Evolutionary conservation across 2,888 invertebrate genomes (phyloP), one percentile per base, ranked within the genome.

Genomic region (Phyllotreta striolata): DNA sequence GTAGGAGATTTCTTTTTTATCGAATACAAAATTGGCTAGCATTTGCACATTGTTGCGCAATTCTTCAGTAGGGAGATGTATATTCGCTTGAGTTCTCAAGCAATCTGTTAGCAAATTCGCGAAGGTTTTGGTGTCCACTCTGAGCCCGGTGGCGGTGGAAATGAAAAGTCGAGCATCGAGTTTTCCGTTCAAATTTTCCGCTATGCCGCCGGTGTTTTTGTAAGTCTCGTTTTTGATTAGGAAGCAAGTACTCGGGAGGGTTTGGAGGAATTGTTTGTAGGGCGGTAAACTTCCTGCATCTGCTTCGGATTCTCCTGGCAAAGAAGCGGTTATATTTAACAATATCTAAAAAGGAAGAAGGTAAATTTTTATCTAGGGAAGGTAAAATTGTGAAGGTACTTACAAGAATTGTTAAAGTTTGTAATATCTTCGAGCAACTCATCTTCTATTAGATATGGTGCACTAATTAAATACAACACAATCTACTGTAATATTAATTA

Each of bases 1-100:
- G 1, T 51, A n/a, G n/a, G 34, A 10, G 35, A 59, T 51, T 51
- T 51, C 51, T 6, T n/a, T n/a, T 8, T 58, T 13, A 7, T 4
- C n/a, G 0, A 58, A 35, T 10, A 43, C 24, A 1, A 14, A 47
- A 47, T 47, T 24, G 8, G 6, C 14, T 5, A 47, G 1, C 1
- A 2, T 24, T 7, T 14, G 4, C 34, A 47, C 4, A 34, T 1
- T 13, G 3, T 47, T 47, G 14, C 8, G 14, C 47, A 9, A 34
- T 9, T 13, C 14, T 13, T 13, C 12, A 10, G 8, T 44, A 8
- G 46, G 8, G 14, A 44, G 1, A 44, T 12, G 3, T 44, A 5
- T 5, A 8, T 12, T 7, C 12, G 4, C 24, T 47, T 47, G 34
- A n/a, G 6, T 1, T 34, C 2, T 49, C 3, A 49, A 5, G 35